Conservation (phyloP, 2,888 invertebrate genomes). For the Drosophila borborema region DNA sequence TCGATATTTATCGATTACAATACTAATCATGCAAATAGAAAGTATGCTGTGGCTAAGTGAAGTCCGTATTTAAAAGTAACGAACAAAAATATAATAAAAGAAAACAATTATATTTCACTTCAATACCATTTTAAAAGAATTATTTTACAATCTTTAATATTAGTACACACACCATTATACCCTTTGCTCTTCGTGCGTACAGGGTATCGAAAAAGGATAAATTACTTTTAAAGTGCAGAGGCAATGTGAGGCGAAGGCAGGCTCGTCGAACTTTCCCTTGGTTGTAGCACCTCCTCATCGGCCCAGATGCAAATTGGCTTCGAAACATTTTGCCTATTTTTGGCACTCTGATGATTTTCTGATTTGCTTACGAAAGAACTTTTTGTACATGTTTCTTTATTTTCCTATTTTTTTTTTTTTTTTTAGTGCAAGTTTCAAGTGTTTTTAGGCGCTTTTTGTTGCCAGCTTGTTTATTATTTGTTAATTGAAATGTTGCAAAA, state of each 20-base stretch:
- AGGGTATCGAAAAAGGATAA: constrained; percentile 60
- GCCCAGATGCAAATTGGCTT: constrained; percentile 64
- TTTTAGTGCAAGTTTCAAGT: constrained; percentile 41
- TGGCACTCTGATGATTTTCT: constrained; percentile 72
- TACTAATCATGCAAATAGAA: neutral
- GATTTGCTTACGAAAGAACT: constrained; percentile 75
- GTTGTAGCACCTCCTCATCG: constrained; percentile 45
- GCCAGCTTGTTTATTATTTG: constrained; percentile 76
- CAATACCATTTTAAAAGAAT: too few relatives aligned
- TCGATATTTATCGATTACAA: neutral
- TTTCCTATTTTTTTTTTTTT: neutral
- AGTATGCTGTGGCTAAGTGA: fast-evolving
- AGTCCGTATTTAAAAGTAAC: too few relatives aligned
- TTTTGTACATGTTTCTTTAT: constrained; percentile 22
- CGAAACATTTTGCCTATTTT: constrained; percentile 51
- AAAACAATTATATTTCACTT: too few relatives aligned
- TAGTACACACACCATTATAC: neutral
- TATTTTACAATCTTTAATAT: too few relatives aligned
- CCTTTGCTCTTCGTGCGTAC: too few relatives aligned
- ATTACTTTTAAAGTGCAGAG: constrained; percentile 75
- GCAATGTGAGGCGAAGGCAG: constrained; percentile 29
- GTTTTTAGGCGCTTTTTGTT: constrained; percentile 62
- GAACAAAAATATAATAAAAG: too few relatives aligned
- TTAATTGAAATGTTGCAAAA: constrained; percentile 75
- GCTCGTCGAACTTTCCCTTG: constrained; percentile 26